Conservation (phyloP, 1,140 invertebrate genomes). For the Zaprionus africanus region DNA sequence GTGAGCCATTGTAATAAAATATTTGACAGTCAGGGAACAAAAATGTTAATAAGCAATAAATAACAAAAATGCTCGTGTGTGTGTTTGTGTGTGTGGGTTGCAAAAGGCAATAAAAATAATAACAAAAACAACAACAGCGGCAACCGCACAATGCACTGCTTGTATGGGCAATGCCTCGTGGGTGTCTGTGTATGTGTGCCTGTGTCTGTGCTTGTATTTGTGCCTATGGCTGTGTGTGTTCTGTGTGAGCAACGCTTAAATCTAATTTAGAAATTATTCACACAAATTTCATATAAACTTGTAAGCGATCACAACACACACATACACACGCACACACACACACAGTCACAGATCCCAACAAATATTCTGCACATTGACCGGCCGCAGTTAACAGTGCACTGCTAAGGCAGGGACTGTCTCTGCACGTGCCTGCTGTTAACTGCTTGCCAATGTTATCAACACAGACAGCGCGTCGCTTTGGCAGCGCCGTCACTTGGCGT, state of each 20-base stretch:
- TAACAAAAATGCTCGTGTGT: constrained; percentile 50
- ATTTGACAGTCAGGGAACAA: constrained; percentile 37
- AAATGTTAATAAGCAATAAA: constrained; percentile 77
- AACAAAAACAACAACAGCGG: constrained; percentile 40
- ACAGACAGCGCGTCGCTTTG: constrained; percentile 45
- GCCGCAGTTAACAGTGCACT: constrained; percentile 31
- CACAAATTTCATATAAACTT: constrained; percentile 49
- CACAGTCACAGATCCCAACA: constrained; percentile 7
- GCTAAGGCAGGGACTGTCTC: constrained; percentile 9
- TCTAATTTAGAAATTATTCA: constrained; percentile 58
- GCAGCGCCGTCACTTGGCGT: neutral
- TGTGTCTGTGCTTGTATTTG: neutral
- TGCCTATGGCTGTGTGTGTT: constrained; percentile 5
- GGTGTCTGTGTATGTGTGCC: constrained; percentile 19
- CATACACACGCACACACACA: neutral
- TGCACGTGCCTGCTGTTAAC: constrained; percentile 12
- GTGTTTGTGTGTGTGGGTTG: constrained; percentile 50
- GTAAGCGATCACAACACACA: constrained; percentile 27
- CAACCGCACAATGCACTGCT: constrained; percentile 53
- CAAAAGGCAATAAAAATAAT: constrained; percentile 48
- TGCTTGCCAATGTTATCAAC: constrained; percentile 19
- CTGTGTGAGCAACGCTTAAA: constrained; percentile 16
- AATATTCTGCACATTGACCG: constrained; percentile 2
- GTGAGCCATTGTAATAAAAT: constrained; percentile 40
- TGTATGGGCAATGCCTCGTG: constrained; percentile 49